Evolutionary conservation across 2,888 invertebrate species (phyloP).

Genomic region (Melanostoma scalare): DNA sequence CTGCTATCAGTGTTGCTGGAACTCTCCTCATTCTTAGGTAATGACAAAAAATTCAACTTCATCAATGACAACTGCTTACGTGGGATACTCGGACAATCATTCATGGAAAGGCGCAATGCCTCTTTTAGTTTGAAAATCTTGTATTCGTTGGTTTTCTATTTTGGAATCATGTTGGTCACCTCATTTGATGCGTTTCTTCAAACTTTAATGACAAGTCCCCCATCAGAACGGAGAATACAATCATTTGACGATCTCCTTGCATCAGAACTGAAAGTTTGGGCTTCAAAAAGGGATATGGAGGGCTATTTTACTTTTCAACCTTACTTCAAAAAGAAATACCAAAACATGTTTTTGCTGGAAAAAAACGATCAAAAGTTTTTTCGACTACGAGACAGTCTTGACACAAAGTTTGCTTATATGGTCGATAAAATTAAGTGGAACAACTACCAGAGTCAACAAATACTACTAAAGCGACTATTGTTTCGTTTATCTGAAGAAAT

Average conservation of each 20-base stretch:
- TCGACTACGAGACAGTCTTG: conserved; percentile 74
- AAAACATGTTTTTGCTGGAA: too few species aligned
- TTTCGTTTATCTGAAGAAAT: conserved; percentile 76
- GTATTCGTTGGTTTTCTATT: conserved; percentile 56
- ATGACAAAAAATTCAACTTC: too few species aligned
- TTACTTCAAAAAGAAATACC: conserved; percentile 59
- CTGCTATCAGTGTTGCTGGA: not conserved
- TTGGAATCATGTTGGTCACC: too few species aligned
- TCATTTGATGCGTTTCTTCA: too few species aligned
- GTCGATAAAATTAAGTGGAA: conserved; percentile 76
- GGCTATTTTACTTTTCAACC: conserved; percentile 57
- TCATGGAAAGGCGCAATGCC: conserved; percentile 74
- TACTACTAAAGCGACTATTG: conserved; percentile 75
- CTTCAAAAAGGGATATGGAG: conserved; percentile 75
- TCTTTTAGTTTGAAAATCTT: conserved; percentile 75
- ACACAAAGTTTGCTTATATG: conserved; percentile 76
- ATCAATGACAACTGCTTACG: conserved; percentile 61
- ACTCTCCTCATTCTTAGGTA: conserved; percentile 55
- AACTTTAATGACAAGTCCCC: too few species aligned
- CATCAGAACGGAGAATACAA: not conserved
- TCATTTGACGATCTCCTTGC: conserved; percentile 77
- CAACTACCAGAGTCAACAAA: conserved; percentile 77
- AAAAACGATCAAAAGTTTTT: conserved; percentile 74
- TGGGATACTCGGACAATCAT: conserved; percentile 77
- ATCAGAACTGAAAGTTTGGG: conserved; percentile 74